Base-by-base conservation (phyloP, 2,797 vertebrate genomes). In the Emys orbicularis region DNA sequence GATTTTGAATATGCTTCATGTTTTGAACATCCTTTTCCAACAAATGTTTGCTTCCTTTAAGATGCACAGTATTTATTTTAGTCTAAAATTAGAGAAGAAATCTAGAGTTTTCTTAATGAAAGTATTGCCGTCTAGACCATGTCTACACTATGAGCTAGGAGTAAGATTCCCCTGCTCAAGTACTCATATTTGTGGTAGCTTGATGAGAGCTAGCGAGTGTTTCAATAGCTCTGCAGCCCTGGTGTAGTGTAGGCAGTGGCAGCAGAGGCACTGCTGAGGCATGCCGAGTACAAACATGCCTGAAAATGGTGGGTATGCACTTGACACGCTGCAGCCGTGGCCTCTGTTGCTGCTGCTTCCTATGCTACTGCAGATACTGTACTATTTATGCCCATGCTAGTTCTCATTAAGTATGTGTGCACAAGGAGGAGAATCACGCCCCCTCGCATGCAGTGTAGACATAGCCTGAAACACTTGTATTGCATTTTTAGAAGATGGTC, bases 401-500 rank as follows among this genome's bases (percentile, higher is more conserved):
- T 23, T 25, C 37, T 72, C 68, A 72, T 19, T 10, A 72, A 23
- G n/a, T 72, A 72, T 41, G 37, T 12, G 68, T 72, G 15, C 61
- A 68, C 5, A 8, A 37, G 16, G 34, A 68, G 34, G 34, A 68
- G 34, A 68, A 8, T 68, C 61, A 37, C 4, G 16, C 31, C 16
- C 8, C 5, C 65, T 23, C 2, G 9, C n/a, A 23, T 41, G 10
- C 19, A 23, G 10, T 5, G 37, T 23, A 37, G 68, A 23, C 37
- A 19, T 23, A 72, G 68, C 21, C n/a, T 41, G 25, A 79, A 65
- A n/a, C 6, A 81, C 2, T 1, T 9, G 6, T 12, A 81, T 6
- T 44, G 81, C 1, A 0, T 29, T 76, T 93, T 87, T 50, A 84
- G 90, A 8, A 1, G 0, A 3, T 4, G 0, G 0, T 76, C 90